phyloP scores from a whole-genome alignment of 2,113 vertebrate genomes.

The Anoura caudifer region DNA sequence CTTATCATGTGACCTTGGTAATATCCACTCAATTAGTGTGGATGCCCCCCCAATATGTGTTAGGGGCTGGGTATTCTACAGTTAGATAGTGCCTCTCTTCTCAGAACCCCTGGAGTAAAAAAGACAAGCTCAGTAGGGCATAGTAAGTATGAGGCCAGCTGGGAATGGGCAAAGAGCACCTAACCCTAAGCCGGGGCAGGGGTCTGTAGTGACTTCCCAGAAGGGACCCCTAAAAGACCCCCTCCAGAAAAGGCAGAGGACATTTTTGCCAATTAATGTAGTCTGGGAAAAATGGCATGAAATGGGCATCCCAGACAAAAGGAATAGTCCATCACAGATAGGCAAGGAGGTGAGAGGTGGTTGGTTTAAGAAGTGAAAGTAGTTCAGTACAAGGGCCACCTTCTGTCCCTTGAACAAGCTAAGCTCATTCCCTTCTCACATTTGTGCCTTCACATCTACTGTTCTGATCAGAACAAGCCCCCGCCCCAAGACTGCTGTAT shows the following conservation, averaged over 20 bases:
- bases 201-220: background rate
- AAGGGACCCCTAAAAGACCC: background rate
- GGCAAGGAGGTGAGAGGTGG: background rate
- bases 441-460: background rate
- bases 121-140: background rate
- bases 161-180: background rate
- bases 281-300: background rate
- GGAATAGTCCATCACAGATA: accelerated
- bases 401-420: background rate
- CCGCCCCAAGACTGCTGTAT: background rate
- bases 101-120: background rate
- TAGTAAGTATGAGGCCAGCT: background rate
- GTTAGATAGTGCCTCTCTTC: background rate
- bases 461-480: background rate
- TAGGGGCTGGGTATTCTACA: background rate
- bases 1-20: background rate
- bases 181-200: background rate
- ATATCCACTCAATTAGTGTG: background rate
- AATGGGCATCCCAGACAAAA: background rate
- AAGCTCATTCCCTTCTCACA: background rate
- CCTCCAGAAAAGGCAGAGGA: too few species aligned
- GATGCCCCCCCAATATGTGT: background rate
- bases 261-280: background rate
- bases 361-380: background rate
- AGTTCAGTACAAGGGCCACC: background rate